A percentile compares a stretch with the other conserved stretches of the same genome.
Conservation (phyloP, 1,140 invertebrate genomes). For the Meloidogyne chitwoodi region DNA sequence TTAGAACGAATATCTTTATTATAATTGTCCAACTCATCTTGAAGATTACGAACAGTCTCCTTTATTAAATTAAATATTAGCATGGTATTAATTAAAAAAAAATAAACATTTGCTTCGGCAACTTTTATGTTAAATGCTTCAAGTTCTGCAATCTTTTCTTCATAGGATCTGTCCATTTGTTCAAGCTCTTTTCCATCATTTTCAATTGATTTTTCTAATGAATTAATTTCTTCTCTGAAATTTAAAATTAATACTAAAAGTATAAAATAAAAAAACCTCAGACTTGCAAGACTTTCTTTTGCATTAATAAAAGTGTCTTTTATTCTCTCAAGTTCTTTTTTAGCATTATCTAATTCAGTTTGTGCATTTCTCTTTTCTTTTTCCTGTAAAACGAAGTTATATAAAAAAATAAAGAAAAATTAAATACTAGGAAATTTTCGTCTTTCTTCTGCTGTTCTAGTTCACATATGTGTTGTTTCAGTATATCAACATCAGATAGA, state of each 20-base stretch:
- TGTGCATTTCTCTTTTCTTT: slow-evolving; percentile 46
- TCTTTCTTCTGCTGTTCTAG: slow-evolving; percentile 34
- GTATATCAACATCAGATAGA: slow-evolving; percentile 22
- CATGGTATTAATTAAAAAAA: background rate
- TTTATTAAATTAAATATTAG: slow-evolving; percentile 18
- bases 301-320: slow-evolving; percentile 35
- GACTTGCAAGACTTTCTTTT: slow-evolving; percentile 25
- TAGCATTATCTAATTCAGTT: slow-evolving; percentile 39
- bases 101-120: background rate
- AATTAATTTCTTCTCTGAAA: slow-evolving; percentile 29
- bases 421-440: slow-evolving; percentile 20
- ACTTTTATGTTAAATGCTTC: background rate
- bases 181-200: slow-evolving; percentile 20
- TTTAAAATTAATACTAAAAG: background rate
- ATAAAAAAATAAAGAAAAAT: background rate
- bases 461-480: background rate
- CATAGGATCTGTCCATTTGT: background rate
- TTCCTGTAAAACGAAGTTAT: slow-evolving; percentile 17
- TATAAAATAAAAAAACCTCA: slow-evolving; percentile 6
- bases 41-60: slow-evolving; percentile 16
- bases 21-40: slow-evolving; percentile 21
- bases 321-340: slow-evolving; percentile 39
- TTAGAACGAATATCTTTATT: slow-evolving; percentile 25
- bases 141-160: slow-evolving; percentile 1
- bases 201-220: slow-evolving; percentile 23